These are phyloP conservation scores for Carcina quercana DNA, from an alignment of 2,888 invertebrate genomes.

Conservation along the genomic window DNA sequence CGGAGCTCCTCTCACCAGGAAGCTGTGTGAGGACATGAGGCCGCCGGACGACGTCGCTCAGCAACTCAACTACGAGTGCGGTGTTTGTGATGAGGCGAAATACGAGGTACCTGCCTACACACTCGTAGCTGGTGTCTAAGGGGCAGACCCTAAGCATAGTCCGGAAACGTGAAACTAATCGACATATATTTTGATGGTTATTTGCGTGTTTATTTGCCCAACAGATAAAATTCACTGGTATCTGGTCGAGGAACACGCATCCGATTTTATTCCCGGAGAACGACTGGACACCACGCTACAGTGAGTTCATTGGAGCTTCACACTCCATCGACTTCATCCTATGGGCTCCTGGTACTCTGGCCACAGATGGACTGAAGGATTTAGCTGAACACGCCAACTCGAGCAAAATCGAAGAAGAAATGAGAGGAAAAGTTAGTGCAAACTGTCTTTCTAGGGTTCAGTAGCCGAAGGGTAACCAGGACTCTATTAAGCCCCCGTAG, in stretches of 20 bases:
- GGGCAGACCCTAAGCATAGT: too few species aligned
- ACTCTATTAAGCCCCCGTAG: too few species aligned
- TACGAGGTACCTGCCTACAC: constrained; percentile 46
- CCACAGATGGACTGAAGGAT: constrained; percentile 45
- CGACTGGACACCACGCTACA: constrained; percentile 55
- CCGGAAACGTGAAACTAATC: neutral
- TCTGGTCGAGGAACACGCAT: constrained; percentile 63
- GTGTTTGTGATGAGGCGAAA: constrained; percentile 60
- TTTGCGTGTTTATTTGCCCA: neutral
- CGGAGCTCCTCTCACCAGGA: constrained; percentile 44
- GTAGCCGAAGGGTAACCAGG: too few species aligned
- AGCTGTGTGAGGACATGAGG: constrained; percentile 52
- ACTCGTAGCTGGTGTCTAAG: neutral
- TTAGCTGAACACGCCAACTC: constrained; percentile 57
- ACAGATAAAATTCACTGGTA: constrained; percentile 51
- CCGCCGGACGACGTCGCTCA: constrained; percentile 59
- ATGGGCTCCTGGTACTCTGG: constrained; percentile 53
- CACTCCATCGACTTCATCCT: constrained; percentile 45
- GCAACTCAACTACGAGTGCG: constrained; percentile 47
- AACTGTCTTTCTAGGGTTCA: too few species aligned
- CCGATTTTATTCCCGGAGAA: constrained; percentile 53
- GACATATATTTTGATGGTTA: neutral
- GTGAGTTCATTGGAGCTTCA: constrained; percentile 57
- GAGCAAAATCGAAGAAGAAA: constrained; percentile 49
- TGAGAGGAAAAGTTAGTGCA: constrained; percentile 51